Evolutionary conservation across 2,797 vertebrate species (phyloP).

Genomic region (Lepidocolaptes lacrymiger): DNA sequence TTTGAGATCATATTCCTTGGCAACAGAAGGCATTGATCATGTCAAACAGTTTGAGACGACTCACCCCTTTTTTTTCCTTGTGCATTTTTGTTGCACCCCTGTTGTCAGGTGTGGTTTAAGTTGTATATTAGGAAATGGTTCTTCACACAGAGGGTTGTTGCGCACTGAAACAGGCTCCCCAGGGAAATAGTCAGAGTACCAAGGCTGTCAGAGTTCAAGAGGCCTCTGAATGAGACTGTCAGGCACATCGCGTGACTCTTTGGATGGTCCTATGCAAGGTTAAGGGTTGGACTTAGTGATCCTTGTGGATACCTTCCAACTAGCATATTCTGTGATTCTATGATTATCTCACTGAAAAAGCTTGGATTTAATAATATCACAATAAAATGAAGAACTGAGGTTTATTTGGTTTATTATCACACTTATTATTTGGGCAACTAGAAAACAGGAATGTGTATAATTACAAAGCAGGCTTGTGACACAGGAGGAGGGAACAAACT

Average conservation of each 20-base stretch:
- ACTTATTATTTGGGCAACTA: background rate
- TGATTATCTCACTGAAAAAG: background rate
- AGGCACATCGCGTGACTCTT: background rate
- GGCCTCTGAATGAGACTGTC: background rate
- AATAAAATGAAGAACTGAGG: background rate
- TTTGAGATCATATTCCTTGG: background rate
- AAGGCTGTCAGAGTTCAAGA: background rate
- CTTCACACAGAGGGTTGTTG: background rate
- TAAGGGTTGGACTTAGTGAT: background rate
- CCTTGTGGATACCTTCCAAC: background rate
- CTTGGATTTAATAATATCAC: background rate
- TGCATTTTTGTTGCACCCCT: background rate
- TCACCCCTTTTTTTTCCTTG: background rate
- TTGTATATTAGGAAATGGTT: background rate
- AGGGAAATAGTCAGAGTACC: background rate
- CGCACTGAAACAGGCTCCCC: background rate
- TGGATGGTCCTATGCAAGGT: background rate
- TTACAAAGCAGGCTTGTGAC: background rate
- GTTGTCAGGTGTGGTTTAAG: background rate
- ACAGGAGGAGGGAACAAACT: background rate
- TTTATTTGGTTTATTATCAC: background rate
- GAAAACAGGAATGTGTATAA: background rate
- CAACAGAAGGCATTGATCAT: background rate
- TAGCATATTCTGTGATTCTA: background rate
- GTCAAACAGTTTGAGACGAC: background rate